Percentiles rank a stretch among this genome's conserved stretches.
Evolutionary conservation across 2,888 invertebrate species (phyloP).

Genomic region (Tachina grossa): DNA sequence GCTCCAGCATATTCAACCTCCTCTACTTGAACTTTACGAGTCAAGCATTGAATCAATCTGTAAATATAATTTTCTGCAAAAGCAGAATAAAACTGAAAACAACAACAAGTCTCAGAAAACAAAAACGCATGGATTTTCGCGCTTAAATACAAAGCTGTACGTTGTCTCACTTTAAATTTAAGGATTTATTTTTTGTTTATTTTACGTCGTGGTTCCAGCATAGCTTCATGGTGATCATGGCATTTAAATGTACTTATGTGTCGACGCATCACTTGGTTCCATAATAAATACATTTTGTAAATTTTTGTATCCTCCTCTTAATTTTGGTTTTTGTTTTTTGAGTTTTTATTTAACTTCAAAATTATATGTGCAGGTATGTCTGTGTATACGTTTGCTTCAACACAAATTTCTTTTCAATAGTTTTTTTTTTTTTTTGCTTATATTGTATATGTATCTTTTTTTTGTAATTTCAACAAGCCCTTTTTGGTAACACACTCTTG

Average conservation of each 20-base stretch:
- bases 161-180: conserved; percentile 56
- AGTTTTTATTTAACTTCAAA: conserved; percentile 18
- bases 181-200: conserved; percentile 35
- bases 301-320: conserved; percentile 81
- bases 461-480: conserved; percentile 48
- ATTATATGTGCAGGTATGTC: conserved; percentile 19
- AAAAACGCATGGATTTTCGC: conserved; percentile 59
- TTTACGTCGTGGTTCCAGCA: conserved; percentile 19
- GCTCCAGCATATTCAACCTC: conserved; percentile 47
- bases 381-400: conserved; percentile 13
- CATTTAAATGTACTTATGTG: conserved; percentile 64
- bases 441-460: conserved; percentile 5
- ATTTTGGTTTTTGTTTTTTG: conserved; percentile 69
- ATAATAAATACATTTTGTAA: conserved; percentile 81
- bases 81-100: conserved; percentile 16
- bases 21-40: conserved; percentile 66
- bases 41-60: conserved; percentile 72
- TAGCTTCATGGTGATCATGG: conserved; percentile 59
- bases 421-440: conserved; percentile 8
- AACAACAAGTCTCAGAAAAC: neutral
- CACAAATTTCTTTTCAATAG: conserved; percentile 61
- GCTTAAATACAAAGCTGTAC: conserved; percentile 53
- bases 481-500: conserved; percentile 44
- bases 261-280: conserved; percentile 78
- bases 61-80: conserved; percentile 61